Base-by-base conservation (phyloP, 2,888 invertebrate species). In the Cremastinae sp. region DNA sequence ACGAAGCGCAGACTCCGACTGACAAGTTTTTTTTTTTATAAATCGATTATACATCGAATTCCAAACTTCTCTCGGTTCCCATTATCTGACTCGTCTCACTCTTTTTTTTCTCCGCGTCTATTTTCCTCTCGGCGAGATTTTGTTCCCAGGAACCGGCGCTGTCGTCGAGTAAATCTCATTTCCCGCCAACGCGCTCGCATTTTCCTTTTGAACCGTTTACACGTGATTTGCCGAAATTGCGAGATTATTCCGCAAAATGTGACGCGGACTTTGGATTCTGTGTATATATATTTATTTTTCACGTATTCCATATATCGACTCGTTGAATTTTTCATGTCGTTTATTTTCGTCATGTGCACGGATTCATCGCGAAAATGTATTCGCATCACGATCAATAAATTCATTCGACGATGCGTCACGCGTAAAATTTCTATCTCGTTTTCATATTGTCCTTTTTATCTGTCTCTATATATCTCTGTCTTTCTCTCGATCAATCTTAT, bases 371-470 rank as follows among this genome's bases (percentile, higher is more conserved):
- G 28, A n/a, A 49, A 37, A 35, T 18, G 55, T 55, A 45, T 68
- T 58, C 47, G 68, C 20, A 58, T 16, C 7, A 7, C 69, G 69
- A 69, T 69, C 69, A 58, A 69, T 69, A 69, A 59, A n/a, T n/a
- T n/a, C n/a, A n/a, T 69, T 69, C 59, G 58, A 22, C 49, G 69
- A 69, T 69, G 69, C 58, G 69, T 69, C 69, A 69, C 37, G 51
- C 69, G 39, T 59, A 49, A 22, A 37, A 56, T 20, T 62, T 5
- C 56, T 49, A 55, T 55, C 8, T 28, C 55, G 47, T 56, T 65
- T 65, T 49, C 49, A 37, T 56, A 43, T 47, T 5, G 28, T 5
- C 28, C 28, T 28, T 28, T 28, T 2, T 3, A 55, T 47, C 45
- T 66, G 18, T 20, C 41, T 49, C 39, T 41, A 37, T 9, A 3